Evolutionary conservation across 2,888 invertebrate species (phyloP).

Genomic region (Dolomedes plantarius): DNA sequence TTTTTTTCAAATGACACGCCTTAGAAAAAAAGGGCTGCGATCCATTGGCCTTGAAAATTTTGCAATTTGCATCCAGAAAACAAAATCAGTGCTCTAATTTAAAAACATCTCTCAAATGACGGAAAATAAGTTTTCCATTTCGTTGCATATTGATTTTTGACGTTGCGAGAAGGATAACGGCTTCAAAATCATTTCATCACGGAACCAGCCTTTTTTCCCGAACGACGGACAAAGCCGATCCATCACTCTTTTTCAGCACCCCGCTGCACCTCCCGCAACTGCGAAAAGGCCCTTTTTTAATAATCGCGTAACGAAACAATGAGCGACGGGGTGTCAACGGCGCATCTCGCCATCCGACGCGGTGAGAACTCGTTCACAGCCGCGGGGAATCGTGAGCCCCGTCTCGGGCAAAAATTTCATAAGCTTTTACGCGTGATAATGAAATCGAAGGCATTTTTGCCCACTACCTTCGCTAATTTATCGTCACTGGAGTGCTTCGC

Average conservation of each 20-base stretch:
- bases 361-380: not conserved
- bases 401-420: no score
- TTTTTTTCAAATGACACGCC: no score
- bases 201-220: not conserved
- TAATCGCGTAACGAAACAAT: constrained; percentile 10
- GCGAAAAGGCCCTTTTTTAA: not conserved
- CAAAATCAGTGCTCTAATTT: no score
- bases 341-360: not conserved
- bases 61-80: no score
- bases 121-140: no score
- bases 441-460: no score
- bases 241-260: not conserved
- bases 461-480: no score
- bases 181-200: not conserved
- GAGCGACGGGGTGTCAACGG: not conserved
- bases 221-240: not conserved
- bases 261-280: not conserved
- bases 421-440: no score
- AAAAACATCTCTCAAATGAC: no score
- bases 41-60: no score
- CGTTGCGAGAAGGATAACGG: not conserved
- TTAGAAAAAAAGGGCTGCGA: no score
- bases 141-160: not conserved
- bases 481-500: no score
- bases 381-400: not conserved